Evolutionary conservation across 2,888 invertebrate species (phyloP).

Genomic region (Machimus rusticus): DNA sequence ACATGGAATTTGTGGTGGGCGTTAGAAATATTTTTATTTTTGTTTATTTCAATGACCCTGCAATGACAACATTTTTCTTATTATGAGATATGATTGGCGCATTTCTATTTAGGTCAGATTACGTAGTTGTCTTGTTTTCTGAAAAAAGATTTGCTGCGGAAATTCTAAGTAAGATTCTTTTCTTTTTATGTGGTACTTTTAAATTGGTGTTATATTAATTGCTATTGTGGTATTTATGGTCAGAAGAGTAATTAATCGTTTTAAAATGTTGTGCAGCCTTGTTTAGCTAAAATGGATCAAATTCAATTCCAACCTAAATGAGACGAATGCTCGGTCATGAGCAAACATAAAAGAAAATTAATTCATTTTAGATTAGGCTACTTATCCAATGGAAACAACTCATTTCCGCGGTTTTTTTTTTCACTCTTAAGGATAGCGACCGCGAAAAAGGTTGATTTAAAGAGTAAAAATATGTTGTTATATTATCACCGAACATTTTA

Average conservation of each 20-base stretch:
- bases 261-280: neutral
- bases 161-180: neutral
- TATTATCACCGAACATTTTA: too few species aligned
- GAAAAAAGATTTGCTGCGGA: neutral
- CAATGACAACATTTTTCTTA: neutral
- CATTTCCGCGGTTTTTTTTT: neutral
- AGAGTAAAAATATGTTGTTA: too few species aligned
- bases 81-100: neutral
- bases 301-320: neutral
- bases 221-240: neutral
- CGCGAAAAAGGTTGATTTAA: too few species aligned
- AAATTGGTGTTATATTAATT: neutral
- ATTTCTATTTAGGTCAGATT: neutral
- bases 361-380: neutral
- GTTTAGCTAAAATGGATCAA: neutral
- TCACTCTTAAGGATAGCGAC: neutral
- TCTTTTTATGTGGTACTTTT: neutral
- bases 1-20: neutral
- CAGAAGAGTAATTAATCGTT: neutral
- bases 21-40: neutral
- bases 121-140: neutral
- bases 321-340: neutral
- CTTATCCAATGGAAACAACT: neutral
- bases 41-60: neutral
- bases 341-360: neutral